A percentile compares a stretch with the other conserved stretches of the same genome.
phyloP scores from a whole-genome alignment of 1,140 invertebrate genomes.

The Chlorops oryzae region DNA sequence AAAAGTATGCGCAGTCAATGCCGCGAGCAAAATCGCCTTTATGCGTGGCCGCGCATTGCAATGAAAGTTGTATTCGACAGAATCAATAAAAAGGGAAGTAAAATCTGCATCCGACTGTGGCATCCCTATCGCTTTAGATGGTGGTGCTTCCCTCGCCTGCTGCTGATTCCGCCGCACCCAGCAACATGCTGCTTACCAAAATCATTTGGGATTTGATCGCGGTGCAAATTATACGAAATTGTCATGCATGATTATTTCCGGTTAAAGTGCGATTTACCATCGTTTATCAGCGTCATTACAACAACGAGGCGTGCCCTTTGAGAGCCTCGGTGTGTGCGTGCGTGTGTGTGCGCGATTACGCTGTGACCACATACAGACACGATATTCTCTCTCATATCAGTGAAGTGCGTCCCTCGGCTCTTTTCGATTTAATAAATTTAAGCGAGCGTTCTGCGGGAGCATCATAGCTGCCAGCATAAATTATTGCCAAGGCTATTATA shows the following conservation, averaged over 20 bases:
- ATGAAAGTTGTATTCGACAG: too few relatives aligned
- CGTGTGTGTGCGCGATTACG: background rate
- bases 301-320: too few relatives aligned
- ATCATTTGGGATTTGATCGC: background rate
- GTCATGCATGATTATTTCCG: conserved; percentile 12
- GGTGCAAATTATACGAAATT: conserved; percentile 12
- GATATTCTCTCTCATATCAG: too few relatives aligned
- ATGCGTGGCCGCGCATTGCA: too few relatives aligned
- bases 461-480: conserved; percentile 9
- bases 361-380: background rate
- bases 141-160: background rate
- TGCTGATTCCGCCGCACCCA: too few relatives aligned
- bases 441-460: too few relatives aligned
- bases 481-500: conserved; percentile 11
- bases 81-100: too few relatives aligned
- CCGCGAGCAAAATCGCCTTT: too few relatives aligned
- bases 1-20: background rate
- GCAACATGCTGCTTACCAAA: background rate
- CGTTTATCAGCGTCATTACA: conserved; percentile 10
- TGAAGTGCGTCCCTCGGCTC: background rate
- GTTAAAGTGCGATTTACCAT: conserved; percentile 10
- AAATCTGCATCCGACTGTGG: too few relatives aligned
- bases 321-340: too few relatives aligned
- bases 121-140: background rate
- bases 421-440: background rate